Evolutionary conservation across 1,140 invertebrate species (phyloP), one percentile per base, ranked within the genome.

Genomic region (Sogatella furcifera): DNA sequence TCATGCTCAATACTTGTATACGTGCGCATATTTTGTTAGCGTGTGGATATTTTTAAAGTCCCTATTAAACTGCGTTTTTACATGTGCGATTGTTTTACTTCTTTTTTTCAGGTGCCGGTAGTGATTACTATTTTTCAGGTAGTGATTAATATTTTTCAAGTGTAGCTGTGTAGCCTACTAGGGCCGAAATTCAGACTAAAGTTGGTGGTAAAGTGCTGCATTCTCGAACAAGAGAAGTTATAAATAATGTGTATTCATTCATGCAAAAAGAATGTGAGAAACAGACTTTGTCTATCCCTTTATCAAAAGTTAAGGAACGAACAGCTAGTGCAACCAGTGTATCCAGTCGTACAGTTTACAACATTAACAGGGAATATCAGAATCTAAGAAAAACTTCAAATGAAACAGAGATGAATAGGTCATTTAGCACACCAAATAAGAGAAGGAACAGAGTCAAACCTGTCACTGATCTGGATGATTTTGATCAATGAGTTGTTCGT

Each of bases 361-460:
- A 49, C 28, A 53, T 59, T 14, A 53, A 52, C 38, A 59, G 52
- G 38, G 46, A 59, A 46, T 24, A 38, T 34, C 10, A 54, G 13
- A n/a, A 14, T 14, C 31, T 59, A 24, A 17, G 24, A 52, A 49
- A 52, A 52, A 31, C 17, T 31, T 44, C 49, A 53, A n/a, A 59
- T 15, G 14, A 53, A 22, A 21, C 13, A 31, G 31, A 31, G 31
- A 31, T 31, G 31, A 31, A 31, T 15, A 53, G 22, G 19, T 53
- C 58, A 13, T 53, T 52, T 59, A n/a, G 10, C 17, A 57, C 58
- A 14, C 49, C 58, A 24, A 59, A 59, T 52, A 59, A 59, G 52
- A 21, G 17, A 54, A 14, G 49, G 49, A 58, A 58, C 13, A n/a
- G 28, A 22, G 42, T 19, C 14, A 54, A 55, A 24, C 17, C 38